phyloP scores from a whole-genome alignment of 2,797 vertebrate species.

The Coregonus ussuriensis region DNA sequence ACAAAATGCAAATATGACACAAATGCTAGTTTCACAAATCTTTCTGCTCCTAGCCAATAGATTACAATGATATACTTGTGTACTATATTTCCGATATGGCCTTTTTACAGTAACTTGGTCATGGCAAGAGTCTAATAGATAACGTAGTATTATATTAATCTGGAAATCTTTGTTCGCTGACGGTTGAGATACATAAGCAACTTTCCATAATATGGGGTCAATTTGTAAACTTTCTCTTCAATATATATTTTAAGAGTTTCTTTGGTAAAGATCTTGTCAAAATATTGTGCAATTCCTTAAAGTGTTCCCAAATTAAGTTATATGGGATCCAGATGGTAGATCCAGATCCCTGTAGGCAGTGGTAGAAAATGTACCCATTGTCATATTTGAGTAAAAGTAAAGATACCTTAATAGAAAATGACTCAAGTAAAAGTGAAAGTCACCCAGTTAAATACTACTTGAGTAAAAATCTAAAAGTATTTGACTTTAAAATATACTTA shows the following conservation, averaged over 20 bases:
- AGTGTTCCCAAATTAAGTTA: constrained; percentile 23
- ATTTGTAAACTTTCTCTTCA: neutral
- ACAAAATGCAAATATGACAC: neutral
- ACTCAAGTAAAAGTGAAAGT: too few relatives aligned
- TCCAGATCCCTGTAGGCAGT: neutral
- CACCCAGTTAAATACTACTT: too few relatives aligned
- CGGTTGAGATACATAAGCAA: too few relatives aligned
- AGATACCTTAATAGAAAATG: too few relatives aligned
- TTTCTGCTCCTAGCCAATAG: neutral
- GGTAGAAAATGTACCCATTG: too few relatives aligned
- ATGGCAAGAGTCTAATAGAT: neutral
- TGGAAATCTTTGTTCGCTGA: neutral
- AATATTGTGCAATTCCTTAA: neutral
- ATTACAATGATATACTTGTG: neutral
- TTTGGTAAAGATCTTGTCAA: neutral
- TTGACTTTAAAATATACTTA: too few relatives aligned
- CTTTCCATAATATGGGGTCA: neutral
- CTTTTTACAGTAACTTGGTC: neutral
- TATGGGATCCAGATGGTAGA: constrained; percentile 59
- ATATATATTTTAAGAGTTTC: neutral
- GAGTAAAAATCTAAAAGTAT: too few relatives aligned
- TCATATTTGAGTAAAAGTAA: too few relatives aligned
- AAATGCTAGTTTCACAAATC: neutral
- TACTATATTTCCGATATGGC: neutral
- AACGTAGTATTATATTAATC: neutral